A percentile compares a stretch with the other conserved stretches of the same genome.
phyloP scores from a whole-genome alignment of 53 echinoderm and acorn worm genomes.

The Echinometra lucunter region DNA sequence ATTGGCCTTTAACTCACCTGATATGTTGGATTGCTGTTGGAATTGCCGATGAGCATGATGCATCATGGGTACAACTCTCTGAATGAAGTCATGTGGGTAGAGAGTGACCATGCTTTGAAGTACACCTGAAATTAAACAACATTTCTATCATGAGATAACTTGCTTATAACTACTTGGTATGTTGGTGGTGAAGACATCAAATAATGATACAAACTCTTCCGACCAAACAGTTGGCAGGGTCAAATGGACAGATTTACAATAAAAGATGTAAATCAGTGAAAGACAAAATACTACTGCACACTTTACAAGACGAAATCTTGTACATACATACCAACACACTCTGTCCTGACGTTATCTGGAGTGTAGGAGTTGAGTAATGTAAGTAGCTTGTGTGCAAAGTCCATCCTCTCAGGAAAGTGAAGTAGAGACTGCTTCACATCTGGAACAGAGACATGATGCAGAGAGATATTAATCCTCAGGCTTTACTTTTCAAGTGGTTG shows the following conservation, averaged over 20 bases:
- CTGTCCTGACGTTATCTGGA: conserved; percentile 83
- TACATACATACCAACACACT: conserved; percentile 82
- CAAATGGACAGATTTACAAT: too few relatives aligned
- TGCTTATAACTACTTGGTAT: too few relatives aligned
- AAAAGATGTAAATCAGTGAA: too few relatives aligned
- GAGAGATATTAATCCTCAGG: not conserved
- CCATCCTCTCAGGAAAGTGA: conserved; percentile 87
- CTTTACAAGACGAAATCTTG: not conserved
- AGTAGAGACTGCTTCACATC: conserved; percentile 84
- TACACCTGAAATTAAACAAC: conserved; percentile 68
- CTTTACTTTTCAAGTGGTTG: not conserved
- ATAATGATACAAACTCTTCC: too few relatives aligned
- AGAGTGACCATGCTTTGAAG: conserved; percentile 81
- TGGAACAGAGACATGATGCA: not conserved
- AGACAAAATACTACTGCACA: too few relatives aligned
- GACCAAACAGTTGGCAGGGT: too few relatives aligned
- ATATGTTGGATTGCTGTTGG: conserved; percentile 82
- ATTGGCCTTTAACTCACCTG: conserved; percentile 71
- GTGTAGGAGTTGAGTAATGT: conserved; percentile 89
- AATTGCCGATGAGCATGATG: conserved; percentile 88
- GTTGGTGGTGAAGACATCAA: too few relatives aligned
- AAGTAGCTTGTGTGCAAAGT: conserved; percentile 87
- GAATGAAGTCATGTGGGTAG: conserved; percentile 87
- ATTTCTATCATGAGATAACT: not conserved
- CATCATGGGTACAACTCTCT: conserved; percentile 87